Base-by-base conservation (phyloP, 2,113 vertebrate genomes). In the Hippopotamus amphibius region DNA sequence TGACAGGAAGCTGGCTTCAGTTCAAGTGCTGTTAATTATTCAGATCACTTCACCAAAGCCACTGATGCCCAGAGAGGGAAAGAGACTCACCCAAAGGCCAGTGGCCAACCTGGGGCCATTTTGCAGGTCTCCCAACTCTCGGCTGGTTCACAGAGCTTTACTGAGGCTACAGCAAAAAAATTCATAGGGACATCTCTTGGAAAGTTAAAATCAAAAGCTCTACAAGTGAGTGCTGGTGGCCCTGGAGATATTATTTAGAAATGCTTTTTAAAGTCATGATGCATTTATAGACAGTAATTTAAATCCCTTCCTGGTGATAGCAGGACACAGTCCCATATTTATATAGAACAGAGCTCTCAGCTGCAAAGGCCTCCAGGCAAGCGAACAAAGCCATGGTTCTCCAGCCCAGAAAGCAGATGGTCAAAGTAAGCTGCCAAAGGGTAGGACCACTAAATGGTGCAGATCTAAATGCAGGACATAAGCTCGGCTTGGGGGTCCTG, bases 341-440 rank as follows among this genome's bases (percentile, higher is more conserved):
- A 11, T 50, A 26, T n/a, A 91, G 68, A 93, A 43, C 21, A 77
- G 46, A 68, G 55, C 46, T 19, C 74, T 88, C 55, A n/a, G 69
- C 80, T 68, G 17, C 72, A 93, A 48, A 90, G 41, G 48, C 96
- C 93, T 93, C 69, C 26, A 90, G 69, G 48, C 21, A 26, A 65
- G 63, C 11, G 68, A 53, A 63, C 46, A 48, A 26, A 88, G 80
- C 46, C 21, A 0, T 5, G 16, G 71, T 3, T 80, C 11, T 87
- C 50, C 37, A n/a, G 77, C 53, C 46, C 79, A 80, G 77, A 69
- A 82, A 96, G 68, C 83, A 80, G 82, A 81, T 80, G 94, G 77
- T 50, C 90, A 85, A 33, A 33, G 24, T 48, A 81, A 48, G 80
- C 55, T 69, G 63, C 94, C 77, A 81, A 66, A 28, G 55, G 65